Percentiles rank a stretch among this genome's conserved stretches.
Evolutionary conservation across 2,113 vertebrate species (phyloP).

Genomic region (Spizaetus ornatus): DNA sequence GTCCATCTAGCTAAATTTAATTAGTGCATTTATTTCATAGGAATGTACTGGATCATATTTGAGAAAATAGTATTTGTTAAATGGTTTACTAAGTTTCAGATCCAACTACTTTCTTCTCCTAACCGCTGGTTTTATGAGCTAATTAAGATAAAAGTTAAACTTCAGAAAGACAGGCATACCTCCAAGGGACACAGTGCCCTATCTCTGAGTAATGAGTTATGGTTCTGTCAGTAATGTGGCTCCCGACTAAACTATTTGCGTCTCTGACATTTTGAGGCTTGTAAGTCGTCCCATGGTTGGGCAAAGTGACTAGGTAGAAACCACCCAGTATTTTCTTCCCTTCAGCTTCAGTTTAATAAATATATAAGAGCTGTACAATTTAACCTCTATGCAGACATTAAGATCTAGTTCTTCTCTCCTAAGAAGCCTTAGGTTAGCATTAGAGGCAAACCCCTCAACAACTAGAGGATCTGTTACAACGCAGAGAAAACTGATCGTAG

Average conservation of each 20-base stretch:
- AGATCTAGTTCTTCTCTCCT: background rate
- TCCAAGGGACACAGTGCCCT: background rate
- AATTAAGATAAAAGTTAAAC: background rate
- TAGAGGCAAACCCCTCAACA: background rate
- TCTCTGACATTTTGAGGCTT: constrained; percentile 12
- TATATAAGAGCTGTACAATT: background rate
- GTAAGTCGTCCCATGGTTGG: background rate
- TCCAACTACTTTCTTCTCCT: background rate
- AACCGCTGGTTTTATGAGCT: background rate
- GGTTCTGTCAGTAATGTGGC: background rate
- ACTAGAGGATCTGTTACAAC: background rate
- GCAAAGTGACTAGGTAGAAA: background rate
- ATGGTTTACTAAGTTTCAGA: background rate
- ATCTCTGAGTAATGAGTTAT: background rate
- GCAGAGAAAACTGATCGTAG: background rate
- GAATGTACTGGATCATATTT: background rate
- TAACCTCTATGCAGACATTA: background rate
- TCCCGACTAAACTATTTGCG: background rate
- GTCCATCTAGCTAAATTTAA: background rate
- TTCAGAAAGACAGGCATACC: background rate
- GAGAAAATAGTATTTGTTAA: background rate
- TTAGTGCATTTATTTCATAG: background rate
- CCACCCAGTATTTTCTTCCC: background rate
- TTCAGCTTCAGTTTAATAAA: background rate
- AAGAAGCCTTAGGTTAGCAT: background rate